phyloP scores from a whole-genome alignment of 2,888 invertebrate species.

The Patella pellucida region DNA sequence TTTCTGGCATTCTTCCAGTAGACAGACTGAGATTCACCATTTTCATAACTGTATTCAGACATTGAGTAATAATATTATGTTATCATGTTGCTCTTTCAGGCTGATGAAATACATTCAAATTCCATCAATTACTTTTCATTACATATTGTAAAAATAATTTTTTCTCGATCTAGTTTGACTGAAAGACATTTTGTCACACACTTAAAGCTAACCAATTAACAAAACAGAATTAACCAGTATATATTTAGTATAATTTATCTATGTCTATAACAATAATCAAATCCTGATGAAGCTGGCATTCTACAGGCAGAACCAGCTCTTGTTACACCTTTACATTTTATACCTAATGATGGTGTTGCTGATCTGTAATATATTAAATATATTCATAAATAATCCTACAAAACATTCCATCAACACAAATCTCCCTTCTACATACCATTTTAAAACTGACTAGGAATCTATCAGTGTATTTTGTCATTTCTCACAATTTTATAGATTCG shows the following conservation, averaged over 20 bases:
- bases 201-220: neutral
- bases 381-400: neutral
- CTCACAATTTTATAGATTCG: too few relatives aligned
- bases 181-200: too few relatives aligned
- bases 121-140: too few relatives aligned
- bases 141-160: too few relatives aligned
- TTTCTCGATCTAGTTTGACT: too few relatives aligned
- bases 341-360: constrained; percentile 45
- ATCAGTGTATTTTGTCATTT: too few relatives aligned
- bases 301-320: constrained; percentile 54
- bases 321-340: constrained; percentile 51
- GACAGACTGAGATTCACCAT: too few relatives aligned
- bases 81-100: too few relatives aligned
- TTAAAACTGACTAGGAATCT: neutral
- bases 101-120: too few relatives aligned
- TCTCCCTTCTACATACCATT: neutral
- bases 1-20: too few relatives aligned
- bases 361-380: constrained; percentile 36
- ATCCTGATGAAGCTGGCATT: constrained; percentile 42
- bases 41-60: too few relatives aligned
- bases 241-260: neutral
- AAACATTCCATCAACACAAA: neutral
- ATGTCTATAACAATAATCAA: constrained; percentile 55
- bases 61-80: too few relatives aligned
- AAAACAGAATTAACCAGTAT: neutral